These are phyloP conservation scores for Eupithecia tripunctaria DNA, from an alignment of 2,888 invertebrate species.

Conservation along the genomic window DNA sequence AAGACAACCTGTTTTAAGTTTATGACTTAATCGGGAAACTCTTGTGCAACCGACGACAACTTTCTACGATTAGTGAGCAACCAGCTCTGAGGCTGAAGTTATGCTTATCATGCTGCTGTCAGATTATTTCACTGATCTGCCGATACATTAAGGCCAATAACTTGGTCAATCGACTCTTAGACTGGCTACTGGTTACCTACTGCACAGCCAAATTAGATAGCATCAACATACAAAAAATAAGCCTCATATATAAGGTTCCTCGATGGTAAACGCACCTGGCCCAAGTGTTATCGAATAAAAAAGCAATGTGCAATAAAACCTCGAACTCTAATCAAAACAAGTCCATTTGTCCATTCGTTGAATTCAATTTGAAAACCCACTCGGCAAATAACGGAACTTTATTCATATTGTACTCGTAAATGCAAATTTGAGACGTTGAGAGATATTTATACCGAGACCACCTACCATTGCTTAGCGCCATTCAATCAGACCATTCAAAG, in stretches of 20 bases:
- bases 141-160: neutral
- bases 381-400: neutral
- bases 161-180: neutral
- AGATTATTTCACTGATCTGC: conserved; percentile 15
- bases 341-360: neutral
- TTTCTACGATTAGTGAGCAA: conserved; percentile 31
- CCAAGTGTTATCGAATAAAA: neutral
- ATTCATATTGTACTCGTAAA: neutral
- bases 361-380: neutral
- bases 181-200: neutral
- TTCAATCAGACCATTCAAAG: neutral
- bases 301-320: neutral
- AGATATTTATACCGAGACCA: neutral
- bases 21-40: conserved; percentile 14
- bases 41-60: conserved; percentile 29
- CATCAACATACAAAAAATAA: neutral
- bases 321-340: neutral
- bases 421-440: neutral
- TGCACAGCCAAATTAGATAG: neutral
- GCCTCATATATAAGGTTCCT: neutral
- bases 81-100: conserved; percentile 5
- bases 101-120: conserved; percentile 25
- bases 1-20: conserved; percentile 6
- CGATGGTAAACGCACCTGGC: neutral
- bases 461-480: neutral